These are phyloP conservation scores for Thalassaphorura encarpata DNA, from an alignment of 1,140 invertebrate species.

Conservation along the genomic window DNA sequence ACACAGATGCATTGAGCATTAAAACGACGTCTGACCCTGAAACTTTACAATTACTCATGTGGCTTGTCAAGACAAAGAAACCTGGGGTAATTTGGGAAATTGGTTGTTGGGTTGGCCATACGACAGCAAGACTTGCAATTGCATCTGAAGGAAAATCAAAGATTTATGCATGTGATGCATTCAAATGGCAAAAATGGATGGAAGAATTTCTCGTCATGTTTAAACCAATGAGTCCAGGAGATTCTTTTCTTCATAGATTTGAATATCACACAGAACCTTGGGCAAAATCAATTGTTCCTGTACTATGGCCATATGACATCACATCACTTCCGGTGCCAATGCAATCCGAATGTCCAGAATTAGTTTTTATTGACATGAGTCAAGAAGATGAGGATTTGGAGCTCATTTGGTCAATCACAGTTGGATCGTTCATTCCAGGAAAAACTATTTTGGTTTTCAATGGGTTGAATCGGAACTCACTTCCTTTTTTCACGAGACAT, in stretches of 20 bases:
- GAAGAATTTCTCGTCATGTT: background rate
- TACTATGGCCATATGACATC: conserved; percentile 19
- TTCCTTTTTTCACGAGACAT: conserved; percentile 18
- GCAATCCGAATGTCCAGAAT: background rate
- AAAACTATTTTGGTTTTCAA: conserved; percentile 17
- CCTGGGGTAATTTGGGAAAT: conserved; percentile 22
- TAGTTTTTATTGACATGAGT: conserved; percentile 20
- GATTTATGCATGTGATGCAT: conserved; percentile 23
- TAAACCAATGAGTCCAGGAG: background rate
- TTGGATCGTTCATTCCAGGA: conserved; percentile 6
- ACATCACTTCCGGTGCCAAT: conserved; percentile 2
- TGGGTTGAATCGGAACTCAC: conserved; percentile 2
- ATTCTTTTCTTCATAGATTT: conserved; percentile 4
- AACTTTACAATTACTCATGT: conserved; percentile 11
- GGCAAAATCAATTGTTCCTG: background rate
- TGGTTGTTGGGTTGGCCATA: conserved; percentile 18
- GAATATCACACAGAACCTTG: background rate
- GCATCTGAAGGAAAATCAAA: background rate
- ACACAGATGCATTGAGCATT: background rate
- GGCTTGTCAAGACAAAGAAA: conserved; percentile 2
- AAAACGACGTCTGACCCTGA: conserved; percentile 18
- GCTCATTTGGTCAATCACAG: conserved; percentile 9
- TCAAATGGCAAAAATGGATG: conserved; percentile 23
- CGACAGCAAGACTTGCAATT: conserved; percentile 10
- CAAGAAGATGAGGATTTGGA: conserved; percentile 21